These are phyloP conservation scores for Colossoma macropomum DNA, from an alignment of 2,113 vertebrate species.

Conservation along the genomic window DNA sequence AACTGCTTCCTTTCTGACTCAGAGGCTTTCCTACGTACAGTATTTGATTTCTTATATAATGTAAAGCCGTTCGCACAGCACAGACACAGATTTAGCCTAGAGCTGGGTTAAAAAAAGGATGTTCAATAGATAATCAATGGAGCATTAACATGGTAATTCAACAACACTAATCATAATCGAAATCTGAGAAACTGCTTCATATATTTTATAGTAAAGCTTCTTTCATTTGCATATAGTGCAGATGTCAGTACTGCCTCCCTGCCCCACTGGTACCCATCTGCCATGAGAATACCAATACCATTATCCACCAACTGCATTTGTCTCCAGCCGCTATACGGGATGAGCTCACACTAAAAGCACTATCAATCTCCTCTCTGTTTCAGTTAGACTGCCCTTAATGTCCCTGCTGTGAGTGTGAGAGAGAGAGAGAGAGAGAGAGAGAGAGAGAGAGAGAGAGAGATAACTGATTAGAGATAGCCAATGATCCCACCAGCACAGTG, in stretches of 20 bases:
- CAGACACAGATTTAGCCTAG: neutral
- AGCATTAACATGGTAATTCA: neutral
- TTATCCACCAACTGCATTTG: conserved; percentile 22
- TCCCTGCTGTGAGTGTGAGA: conserved; percentile 6
- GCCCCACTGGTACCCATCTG: conserved; percentile 50
- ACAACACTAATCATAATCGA: neutral
- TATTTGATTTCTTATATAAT: neutral
- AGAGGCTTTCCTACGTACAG: no score
- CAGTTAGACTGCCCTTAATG: conserved; percentile 37
- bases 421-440: neutral
- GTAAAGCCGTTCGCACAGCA: neutral
- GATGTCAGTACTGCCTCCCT: neutral
- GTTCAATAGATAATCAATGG: neutral
- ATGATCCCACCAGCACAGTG: conserved; percentile 41
- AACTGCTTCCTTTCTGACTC: neutral
- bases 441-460: neutral
- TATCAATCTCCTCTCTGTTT: conserved; percentile 56
- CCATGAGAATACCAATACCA: conserved; percentile 25
- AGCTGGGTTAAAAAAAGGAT: neutral
- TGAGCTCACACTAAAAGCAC: conserved; percentile 64
- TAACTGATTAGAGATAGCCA: conserved; percentile 43
- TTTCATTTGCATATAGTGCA: neutral
- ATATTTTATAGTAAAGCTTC: neutral
- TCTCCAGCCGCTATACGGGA: conserved; percentile 43
- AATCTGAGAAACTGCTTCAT: neutral